These are phyloP conservation scores for Kobus ellipsiprymnus DNA, from an alignment of 2,113 vertebrate species.

Conservation along the genomic window DNA sequence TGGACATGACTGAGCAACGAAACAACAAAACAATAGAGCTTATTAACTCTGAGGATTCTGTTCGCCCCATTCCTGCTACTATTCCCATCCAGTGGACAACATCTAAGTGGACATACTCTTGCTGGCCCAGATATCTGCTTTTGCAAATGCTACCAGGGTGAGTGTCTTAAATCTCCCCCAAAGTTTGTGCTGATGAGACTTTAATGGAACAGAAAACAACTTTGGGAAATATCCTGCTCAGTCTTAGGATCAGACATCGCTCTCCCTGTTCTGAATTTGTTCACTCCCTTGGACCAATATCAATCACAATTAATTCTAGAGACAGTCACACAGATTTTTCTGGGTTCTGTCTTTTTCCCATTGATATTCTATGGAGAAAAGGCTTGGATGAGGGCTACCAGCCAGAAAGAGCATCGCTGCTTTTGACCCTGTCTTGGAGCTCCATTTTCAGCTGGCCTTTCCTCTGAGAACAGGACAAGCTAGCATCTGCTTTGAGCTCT, in stretches of 20 bases:
- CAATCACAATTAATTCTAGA: slow-evolving; percentile 60
- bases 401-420: slow-evolving; percentile 57
- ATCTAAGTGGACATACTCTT: background rate
- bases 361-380: slow-evolving; percentile 41
- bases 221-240: slow-evolving; percentile 35
- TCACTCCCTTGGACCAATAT: slow-evolving; percentile 60
- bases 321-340: slow-evolving; percentile 20
- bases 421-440: slow-evolving; percentile 65
- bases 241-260: slow-evolving; percentile 26
- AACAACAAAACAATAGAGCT: background rate
- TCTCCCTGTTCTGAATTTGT: slow-evolving; percentile 12
- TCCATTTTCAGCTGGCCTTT: slow-evolving; percentile 49
- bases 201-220: slow-evolving; percentile 61
- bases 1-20: background rate
- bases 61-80: background rate
- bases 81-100: background rate
- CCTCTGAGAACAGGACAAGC: slow-evolving; percentile 61
- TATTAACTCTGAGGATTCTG: background rate
- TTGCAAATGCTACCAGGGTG: slow-evolving; percentile 15
- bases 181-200: slow-evolving; percentile 54
- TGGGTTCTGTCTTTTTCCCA: slow-evolving; percentile 61
- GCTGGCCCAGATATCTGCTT: slow-evolving; percentile 11
- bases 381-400: slow-evolving; percentile 36
- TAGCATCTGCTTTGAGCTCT: slow-evolving; percentile 64
- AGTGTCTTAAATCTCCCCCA: slow-evolving; percentile 18